Conservation (phyloP, 1,140 invertebrate species). For the Drosophila willistoni region DNA sequence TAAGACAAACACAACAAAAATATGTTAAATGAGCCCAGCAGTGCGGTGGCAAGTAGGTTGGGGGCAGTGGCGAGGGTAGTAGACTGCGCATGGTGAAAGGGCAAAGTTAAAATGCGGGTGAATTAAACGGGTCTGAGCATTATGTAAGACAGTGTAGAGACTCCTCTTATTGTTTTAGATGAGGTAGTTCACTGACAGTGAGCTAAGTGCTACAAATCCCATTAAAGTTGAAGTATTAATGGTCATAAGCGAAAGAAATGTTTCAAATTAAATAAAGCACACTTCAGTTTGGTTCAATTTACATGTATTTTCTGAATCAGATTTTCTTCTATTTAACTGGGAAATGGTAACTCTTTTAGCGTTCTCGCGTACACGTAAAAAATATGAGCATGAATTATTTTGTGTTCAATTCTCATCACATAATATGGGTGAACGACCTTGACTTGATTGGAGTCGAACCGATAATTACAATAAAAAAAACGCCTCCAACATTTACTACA, state of each 20-base stretch:
- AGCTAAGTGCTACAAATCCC: not conserved
- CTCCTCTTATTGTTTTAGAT: not conserved
- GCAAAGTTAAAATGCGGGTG: constrained; percentile 45
- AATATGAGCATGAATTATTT: not conserved
- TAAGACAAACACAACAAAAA: constrained; percentile 51
- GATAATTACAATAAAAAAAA: constrained; percentile 57
- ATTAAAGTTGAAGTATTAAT: no score
- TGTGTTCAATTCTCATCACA: constrained; percentile 37
- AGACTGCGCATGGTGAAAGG: constrained; percentile 32
- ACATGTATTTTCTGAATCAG: no score
- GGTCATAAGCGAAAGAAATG: no score
- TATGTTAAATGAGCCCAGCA: constrained; percentile 41
- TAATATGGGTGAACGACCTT: constrained; percentile 77
- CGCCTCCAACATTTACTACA: constrained; percentile 45
- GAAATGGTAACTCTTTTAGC: no score
- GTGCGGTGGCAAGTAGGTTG: not conserved
- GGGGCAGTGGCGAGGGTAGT: constrained; percentile 1
- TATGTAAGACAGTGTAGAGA: constrained; percentile 26
- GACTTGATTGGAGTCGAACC: constrained; percentile 51
- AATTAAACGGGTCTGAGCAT: constrained; percentile 41
- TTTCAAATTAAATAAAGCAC: no score
- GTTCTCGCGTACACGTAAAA: no score
- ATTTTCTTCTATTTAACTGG: no score
- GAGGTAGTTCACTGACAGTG: not conserved
- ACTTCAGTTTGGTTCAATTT: no score